phyloP scores from a whole-genome alignment of 2,888 invertebrate species.

The Parnassius smintheus region DNA sequence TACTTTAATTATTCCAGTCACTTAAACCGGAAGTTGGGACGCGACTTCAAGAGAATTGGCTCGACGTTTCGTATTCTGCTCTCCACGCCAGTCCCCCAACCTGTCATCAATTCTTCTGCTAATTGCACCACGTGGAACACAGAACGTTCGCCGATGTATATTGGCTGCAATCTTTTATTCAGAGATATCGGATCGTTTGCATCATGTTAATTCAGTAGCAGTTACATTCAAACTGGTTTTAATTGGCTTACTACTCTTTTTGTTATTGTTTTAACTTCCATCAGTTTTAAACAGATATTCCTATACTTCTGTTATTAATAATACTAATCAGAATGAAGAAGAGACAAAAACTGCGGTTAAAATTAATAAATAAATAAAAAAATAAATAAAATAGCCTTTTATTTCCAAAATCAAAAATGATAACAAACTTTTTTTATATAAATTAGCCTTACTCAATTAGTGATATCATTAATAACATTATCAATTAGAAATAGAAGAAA shows the following conservation, averaged over 20 bases:
- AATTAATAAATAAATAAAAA: no score
- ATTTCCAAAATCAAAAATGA: no score
- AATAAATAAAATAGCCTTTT: no score
- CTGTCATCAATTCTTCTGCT: conserved; percentile 60
- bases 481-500: no score
- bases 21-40: conserved; percentile 36
- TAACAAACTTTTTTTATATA: no score
- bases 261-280: conserved; percentile 11
- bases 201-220: conserved; percentile 17
- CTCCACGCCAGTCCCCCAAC: conserved; percentile 46
- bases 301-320: no score
- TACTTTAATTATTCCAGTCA: conserved; percentile 31
- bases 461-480: no score
- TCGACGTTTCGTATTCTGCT: conserved; percentile 41
- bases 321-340: no score
- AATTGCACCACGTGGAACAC: conserved; percentile 45
- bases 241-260: conserved; percentile 22
- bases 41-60: conserved; percentile 47
- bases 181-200: conserved; percentile 8
- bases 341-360: no score
- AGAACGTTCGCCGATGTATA: conserved; percentile 1
- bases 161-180: conserved; percentile 23
- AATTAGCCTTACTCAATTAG: no score
- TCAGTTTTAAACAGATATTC: not conserved
- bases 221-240: conserved; percentile 20